These are phyloP conservation scores for Sardinella longiceps DNA, from an alignment of 2,797 vertebrate genomes.

Conservation along the genomic window DNA sequence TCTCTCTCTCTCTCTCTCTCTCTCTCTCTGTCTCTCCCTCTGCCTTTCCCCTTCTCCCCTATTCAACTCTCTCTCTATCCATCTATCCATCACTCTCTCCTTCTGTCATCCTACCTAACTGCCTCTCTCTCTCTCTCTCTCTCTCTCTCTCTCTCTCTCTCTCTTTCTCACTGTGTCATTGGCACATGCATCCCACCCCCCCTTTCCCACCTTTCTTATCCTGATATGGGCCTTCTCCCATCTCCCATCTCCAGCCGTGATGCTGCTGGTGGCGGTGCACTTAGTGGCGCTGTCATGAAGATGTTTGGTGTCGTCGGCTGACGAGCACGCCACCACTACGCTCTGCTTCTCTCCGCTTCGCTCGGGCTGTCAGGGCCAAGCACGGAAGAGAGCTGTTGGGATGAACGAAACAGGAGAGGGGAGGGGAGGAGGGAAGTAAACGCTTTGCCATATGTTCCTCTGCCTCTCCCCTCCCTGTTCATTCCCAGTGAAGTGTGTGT, in stretches of 20 bases:
- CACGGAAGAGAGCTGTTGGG: neutral
- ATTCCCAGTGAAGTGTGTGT: neutral
- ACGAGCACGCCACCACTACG: neutral
- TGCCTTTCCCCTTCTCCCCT: neutral
- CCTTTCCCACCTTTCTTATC: neutral
- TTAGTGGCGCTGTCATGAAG: neutral
- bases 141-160: no score
- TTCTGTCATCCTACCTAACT: conserved; percentile 27
- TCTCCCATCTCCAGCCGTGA: neutral
- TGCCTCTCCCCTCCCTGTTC: neutral
- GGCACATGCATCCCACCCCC: neutral
- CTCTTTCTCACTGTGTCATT: neutral
- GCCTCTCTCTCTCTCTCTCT: neutral
- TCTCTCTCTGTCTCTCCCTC: neutral
- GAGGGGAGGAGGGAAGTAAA: neutral
- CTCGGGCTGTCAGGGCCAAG: neutral
- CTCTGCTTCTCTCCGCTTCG: no score
- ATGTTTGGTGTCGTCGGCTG: neutral
- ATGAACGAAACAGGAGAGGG: neutral
- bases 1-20: neutral
- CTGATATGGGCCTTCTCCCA: neutral
- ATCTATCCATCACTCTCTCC: no score
- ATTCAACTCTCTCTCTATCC: no score
- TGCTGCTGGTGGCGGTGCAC: conserved; percentile 11
- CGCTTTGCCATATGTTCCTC: neutral